These are phyloP conservation scores for Erynnis tages DNA, from an alignment of 2,888 invertebrate species.

Conservation along the genomic window DNA sequence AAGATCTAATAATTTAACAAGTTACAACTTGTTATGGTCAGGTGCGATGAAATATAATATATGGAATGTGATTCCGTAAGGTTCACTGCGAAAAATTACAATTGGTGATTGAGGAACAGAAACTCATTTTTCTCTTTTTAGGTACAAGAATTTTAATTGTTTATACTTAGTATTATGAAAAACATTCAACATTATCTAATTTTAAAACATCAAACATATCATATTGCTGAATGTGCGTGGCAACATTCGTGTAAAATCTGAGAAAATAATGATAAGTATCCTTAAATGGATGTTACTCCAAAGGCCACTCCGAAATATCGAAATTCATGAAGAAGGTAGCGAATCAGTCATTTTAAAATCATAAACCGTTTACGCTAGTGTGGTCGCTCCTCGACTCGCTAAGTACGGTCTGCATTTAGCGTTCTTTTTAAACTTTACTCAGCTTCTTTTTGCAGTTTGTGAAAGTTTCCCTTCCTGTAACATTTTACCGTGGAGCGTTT, in stretches of 20 bases:
- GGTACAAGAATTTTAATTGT: too few relatives aligned
- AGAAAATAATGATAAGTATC: too few relatives aligned
- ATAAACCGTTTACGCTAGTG: constrained; percentile 4
- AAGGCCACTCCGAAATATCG: not conserved
- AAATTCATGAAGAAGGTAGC: not conserved
- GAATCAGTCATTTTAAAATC: not conserved
- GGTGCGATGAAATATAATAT: constrained; percentile 38
- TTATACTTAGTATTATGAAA: too few relatives aligned
- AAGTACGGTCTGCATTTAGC: constrained; percentile 72
- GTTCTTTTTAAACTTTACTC: constrained; percentile 72
- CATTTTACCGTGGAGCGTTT: constrained; percentile 76
- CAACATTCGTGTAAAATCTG: too few relatives aligned
- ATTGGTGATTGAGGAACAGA: too few relatives aligned
- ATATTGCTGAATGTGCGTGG: too few relatives aligned
- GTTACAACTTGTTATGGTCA: constrained; percentile 66
- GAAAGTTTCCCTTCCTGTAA: constrained; percentile 76
- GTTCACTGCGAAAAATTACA: too few relatives aligned
- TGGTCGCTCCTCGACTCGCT: constrained; percentile 45
- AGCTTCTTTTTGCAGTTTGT: constrained; percentile 74
- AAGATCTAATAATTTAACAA: constrained; percentile 61
- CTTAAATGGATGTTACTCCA: too few relatives aligned
- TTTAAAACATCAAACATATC: too few relatives aligned
- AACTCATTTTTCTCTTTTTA: too few relatives aligned
- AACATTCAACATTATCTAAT: too few relatives aligned
- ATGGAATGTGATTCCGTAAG: constrained; percentile 54